Base-by-base conservation (phyloP, 2,797 vertebrate genomes). In the Ispidina picta region DNA sequence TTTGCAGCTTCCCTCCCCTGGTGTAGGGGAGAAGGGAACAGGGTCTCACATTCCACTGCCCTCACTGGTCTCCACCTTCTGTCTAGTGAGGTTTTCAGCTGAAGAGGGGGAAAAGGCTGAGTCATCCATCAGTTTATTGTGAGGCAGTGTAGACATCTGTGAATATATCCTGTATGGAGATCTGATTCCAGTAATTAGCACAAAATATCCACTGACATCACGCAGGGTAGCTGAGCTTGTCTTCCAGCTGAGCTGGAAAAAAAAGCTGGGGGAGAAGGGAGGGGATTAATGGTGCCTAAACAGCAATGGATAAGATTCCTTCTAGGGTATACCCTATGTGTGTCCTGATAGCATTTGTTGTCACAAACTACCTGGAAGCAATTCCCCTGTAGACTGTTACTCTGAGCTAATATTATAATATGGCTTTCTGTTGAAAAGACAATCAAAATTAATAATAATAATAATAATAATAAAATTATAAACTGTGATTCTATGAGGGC, bases 151-250 rank as follows among this genome's bases (percentile, higher is more conserved):
- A 94, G 95, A 94, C 88, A 93, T 91, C 78, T 95, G 96, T 91
- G 95, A 95, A 96, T 93, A 93, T 93, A 96, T 96, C 95, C 95
- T 96, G 96, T 95, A 96, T 97, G 94, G 93, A 95, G 93, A 95
- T 90, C 88, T 70, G 58, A 93, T 97, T 97, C 90, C 95, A 93
- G 89, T 97, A 97, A 97, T 97, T 93, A 84, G 91, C 95, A 92
- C 91, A 96, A 90, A 97, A 96, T 96, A 96, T 86, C 83, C 44
- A 25, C 5, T 96, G 95, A 95, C 93, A 94, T 95, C 91, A 96
- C 76, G 23, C 71, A 58, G 83, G 48, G 73, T 79, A 84, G 23
- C 72, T 63, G 88, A 89, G 59, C 78, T 63, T 0, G 2, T 52
- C 77, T 60, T 0, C 35, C 35, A 35, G 35, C 35, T 35, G 35